Percentiles rank a stretch among this genome's conserved stretches.
These are phyloP conservation scores for Elmis aenea DNA, from an alignment of 2,888 invertebrate species.

Conservation along the genomic window DNA sequence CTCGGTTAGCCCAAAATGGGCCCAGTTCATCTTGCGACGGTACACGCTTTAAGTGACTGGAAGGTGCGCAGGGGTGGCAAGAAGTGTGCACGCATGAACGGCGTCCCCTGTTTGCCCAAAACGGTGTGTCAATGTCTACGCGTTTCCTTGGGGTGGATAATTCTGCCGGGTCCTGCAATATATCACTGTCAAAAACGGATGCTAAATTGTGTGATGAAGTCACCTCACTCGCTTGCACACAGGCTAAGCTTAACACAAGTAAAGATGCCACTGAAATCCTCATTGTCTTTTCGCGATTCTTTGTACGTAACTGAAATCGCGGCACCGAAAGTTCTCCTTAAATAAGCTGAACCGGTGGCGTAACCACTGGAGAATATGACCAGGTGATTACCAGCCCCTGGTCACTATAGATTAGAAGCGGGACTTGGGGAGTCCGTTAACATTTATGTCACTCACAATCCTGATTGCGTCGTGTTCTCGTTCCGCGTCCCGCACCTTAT, in stretches of 20 bases:
- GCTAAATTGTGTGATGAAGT: not conserved
- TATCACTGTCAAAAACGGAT: constrained; percentile 29
- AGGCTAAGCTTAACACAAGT: constrained; percentile 3
- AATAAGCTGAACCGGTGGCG: too few species aligned
- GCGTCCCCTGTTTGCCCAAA: constrained; percentile 25
- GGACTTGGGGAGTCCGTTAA: constrained; percentile 41
- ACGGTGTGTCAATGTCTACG: constrained; percentile 16
- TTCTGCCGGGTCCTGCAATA: constrained; percentile 40
- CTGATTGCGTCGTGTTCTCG: constrained; percentile 20
- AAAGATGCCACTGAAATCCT: not conserved
- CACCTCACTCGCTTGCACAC: not conserved
- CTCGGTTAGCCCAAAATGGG: constrained; percentile 52
- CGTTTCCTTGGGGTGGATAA: too few species aligned
- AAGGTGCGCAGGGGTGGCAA: constrained; percentile 14
- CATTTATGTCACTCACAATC: constrained; percentile 27
- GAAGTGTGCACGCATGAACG: constrained; percentile 24
- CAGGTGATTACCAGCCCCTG: constrained; percentile 9
- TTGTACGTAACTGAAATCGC: not conserved
- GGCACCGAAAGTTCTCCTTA: not conserved
- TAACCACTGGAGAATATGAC: too few species aligned
- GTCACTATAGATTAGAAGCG: constrained; percentile 39
- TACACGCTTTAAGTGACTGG: constrained; percentile 30
- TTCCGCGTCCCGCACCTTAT: too few species aligned
- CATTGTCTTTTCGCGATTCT: not conserved
- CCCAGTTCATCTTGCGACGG: constrained; percentile 35